Evolutionary conservation across 2,888 invertebrate species (phyloP), one percentile per base, ranked within the genome.

Genomic region (Tipula unca): DNA sequence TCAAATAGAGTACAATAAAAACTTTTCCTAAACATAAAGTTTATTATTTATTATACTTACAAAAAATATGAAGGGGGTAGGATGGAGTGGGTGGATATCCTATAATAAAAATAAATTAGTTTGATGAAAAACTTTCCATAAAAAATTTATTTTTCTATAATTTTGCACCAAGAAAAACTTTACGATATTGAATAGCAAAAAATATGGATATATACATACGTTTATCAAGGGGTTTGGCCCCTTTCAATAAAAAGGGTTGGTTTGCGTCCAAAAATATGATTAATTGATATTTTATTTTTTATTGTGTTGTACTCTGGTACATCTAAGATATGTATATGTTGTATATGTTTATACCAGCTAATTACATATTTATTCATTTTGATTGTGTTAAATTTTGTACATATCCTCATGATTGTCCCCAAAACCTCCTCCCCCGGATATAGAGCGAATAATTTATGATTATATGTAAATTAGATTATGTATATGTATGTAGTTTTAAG

Each of bases 351-450:
- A 1, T 69, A 25, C 25, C 3, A 69, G 25, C 20, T 25, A 25
- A 69, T 69, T 69, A 69, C 69, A 69, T 69, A 69, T 69, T 84
- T 84, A 35, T 84, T 84, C 35, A 10, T 84, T 84, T 84, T 84
- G 29, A 35, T 84, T 84, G 83, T 84, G 83, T 35, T 84, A 84
- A 84, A 84, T 84, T 84, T 84, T 32, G 8, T 84, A 32, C 2
- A 32, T 2, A 32, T 32, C n/a, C 32, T 20, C 14, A 25, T 10
- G 48, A n/a, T 48, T 0, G n/a, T 17, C 17, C 48, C 17, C 48
- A n/a, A 3, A n/a, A 39, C 48, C 48, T 42, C 10, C n/a, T 14
- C n/a, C n/a, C n/a, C n/a, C n/a, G 6, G 48, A 17, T 48, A 5
- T n/a, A 17, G n/a, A 48, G 48, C 48, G n/a, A n/a, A 48, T 48